phyloP scores from a whole-genome alignment of 2,888 invertebrate genomes.

The Tipula vernalis region DNA sequence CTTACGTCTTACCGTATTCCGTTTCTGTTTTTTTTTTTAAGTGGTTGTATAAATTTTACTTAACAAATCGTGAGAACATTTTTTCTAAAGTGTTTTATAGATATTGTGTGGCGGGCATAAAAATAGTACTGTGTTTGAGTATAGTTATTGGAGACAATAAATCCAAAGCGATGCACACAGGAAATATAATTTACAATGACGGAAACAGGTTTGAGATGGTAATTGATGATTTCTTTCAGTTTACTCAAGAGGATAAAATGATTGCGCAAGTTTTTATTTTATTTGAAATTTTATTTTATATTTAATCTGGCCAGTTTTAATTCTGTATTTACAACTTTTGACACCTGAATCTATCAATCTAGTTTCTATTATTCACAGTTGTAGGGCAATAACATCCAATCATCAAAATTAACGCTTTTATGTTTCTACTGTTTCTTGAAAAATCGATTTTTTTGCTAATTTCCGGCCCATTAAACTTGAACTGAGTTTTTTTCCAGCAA shows the following conservation, averaged over 20 bases:
- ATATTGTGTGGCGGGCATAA: neutral
- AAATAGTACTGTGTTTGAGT: neutral
- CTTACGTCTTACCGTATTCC: neutral
- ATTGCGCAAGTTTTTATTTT: neutral
- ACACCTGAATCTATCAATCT: no score
- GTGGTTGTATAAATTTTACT: neutral
- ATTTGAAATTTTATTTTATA: no score
- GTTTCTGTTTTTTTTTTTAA: neutral
- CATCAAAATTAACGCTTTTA: no score
- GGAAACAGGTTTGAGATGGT: neutral
- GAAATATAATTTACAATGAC: neutral
- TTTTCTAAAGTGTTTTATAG: neutral
- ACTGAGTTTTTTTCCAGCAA: no score
- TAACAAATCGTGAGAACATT: neutral
- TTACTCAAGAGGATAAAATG: neutral
- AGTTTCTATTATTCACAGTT: no score
- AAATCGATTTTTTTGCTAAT: no score
- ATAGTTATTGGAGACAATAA: neutral
- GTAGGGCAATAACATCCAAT: no score
- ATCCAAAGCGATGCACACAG: neutral
- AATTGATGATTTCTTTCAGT: neutral
- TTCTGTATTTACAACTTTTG: no score
- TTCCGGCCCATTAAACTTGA: no score
- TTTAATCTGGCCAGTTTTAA: no score
- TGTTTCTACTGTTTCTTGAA: no score